These are phyloP conservation scores for Tuberolachnus salignus DNA, from an alignment of 2,888 invertebrate species.

Conservation along the genomic window DNA sequence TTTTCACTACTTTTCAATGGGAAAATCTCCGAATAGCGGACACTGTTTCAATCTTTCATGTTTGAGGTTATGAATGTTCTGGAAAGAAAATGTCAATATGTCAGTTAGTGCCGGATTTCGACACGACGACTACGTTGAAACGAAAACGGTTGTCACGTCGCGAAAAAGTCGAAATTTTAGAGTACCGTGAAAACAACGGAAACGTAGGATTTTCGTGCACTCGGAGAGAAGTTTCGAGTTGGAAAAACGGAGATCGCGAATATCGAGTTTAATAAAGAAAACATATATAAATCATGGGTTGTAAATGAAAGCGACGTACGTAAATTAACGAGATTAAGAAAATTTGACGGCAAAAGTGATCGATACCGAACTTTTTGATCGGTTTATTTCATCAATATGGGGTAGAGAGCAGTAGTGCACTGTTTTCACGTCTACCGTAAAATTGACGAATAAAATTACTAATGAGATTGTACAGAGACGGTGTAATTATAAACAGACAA, in stretches of 20 bases:
- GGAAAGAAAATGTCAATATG: background rate
- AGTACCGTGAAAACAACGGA: slow-evolving; percentile 12
- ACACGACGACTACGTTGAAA: background rate
- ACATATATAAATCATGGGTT: slow-evolving; percentile 24
- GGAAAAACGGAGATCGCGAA: slow-evolving; percentile 24
- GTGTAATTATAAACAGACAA: too few relatives aligned
- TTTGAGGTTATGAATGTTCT: background rate
- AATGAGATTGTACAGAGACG: too few relatives aligned
- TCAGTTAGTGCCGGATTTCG: background rate
- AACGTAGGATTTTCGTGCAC: slow-evolving; percentile 16
- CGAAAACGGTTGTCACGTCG: background rate
- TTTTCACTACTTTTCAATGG: too few relatives aligned
- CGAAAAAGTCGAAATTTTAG: slow-evolving; percentile 3
- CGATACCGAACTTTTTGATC: too few relatives aligned
- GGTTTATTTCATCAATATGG: too few relatives aligned
- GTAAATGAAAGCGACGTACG: slow-evolving; percentile 28
- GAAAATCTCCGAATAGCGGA: too few relatives aligned
- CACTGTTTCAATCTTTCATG: too few relatives aligned
- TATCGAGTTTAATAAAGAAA: slow-evolving; percentile 22
- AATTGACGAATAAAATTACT: background rate
- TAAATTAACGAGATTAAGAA: background rate
- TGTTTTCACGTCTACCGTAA: too few relatives aligned
- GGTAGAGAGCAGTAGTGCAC: too few relatives aligned
- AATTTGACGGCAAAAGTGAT: slow-evolving; percentile 18
- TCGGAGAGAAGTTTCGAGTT: slow-evolving; percentile 24